Evolutionary conservation across 2,797 vertebrate species (phyloP).

Genomic region (Avahi laniger): DNA sequence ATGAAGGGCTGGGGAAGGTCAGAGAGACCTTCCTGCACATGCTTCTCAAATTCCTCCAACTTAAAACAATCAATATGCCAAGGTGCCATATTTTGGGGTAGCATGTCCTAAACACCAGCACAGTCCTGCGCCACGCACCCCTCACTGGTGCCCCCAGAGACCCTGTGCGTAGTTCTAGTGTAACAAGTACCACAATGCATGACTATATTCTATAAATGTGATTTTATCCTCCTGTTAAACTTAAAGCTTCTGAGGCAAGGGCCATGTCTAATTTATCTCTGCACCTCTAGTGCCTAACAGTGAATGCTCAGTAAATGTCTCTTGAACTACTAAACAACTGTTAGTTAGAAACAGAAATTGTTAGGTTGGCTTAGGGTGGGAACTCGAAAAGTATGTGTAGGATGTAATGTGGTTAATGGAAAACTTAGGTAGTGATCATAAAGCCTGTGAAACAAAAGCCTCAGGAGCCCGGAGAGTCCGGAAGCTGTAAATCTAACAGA

Average conservation of each 20-base stretch:
- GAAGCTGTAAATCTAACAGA: too few relatives aligned
- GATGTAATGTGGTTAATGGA: too few relatives aligned
- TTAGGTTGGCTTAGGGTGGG: too few relatives aligned
- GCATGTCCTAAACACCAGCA: not conserved
- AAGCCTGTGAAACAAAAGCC: too few relatives aligned
- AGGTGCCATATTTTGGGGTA: not conserved
- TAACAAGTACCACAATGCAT: fast-evolving
- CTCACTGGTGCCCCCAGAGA: fast-evolving
- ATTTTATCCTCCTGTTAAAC: not conserved
- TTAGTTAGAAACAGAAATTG: not conserved
- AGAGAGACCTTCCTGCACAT: not conserved
- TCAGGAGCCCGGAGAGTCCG: too few relatives aligned
- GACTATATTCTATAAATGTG: not conserved
- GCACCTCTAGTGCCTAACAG: not conserved
- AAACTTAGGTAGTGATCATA: too few relatives aligned
- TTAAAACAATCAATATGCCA: not conserved
- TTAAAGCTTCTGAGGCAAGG: not conserved
- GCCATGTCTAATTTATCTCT: not conserved
- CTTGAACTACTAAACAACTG: not conserved
- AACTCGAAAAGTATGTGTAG: too few relatives aligned
- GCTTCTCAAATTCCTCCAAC: not conserved
- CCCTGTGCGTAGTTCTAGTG: too few relatives aligned
- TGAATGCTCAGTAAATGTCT: not conserved
- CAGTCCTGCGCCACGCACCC: not conserved
- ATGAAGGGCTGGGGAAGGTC: not conserved